Conservation (phyloP, 2,888 invertebrate genomes). For the Plebejus melissa region DNA sequence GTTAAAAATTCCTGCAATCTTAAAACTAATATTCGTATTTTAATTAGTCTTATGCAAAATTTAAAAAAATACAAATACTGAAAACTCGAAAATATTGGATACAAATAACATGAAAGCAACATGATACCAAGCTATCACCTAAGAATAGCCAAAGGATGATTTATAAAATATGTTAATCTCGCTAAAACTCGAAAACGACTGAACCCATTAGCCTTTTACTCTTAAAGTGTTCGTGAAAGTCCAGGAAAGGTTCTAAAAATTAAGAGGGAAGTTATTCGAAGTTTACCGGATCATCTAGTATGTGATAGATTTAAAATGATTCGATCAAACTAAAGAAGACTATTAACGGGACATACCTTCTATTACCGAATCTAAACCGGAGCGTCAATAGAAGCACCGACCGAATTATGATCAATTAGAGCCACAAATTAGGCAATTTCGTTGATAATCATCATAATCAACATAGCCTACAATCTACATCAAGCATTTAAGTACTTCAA, state of each 20-base stretch:
- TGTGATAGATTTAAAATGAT: neutral
- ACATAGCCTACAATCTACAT: neutral
- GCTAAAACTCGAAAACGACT: too few relatives aligned
- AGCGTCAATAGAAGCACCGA: neutral
- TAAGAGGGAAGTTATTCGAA: too few relatives aligned
- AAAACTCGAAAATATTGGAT: too few relatives aligned
- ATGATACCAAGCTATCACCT: too few relatives aligned
- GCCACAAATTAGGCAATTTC: slow-evolving; percentile 2
- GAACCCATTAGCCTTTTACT: too few relatives aligned
- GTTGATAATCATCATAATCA: slow-evolving; percentile 17
- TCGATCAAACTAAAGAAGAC: neutral
- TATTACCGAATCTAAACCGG: neutral
- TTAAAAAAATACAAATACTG: neutral
- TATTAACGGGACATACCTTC: neutral
- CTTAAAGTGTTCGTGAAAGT: too few relatives aligned
- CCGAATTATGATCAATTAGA: slow-evolving; percentile 21
- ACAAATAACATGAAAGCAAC: too few relatives aligned
- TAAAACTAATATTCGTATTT: neutral
- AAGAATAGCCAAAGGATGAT: neutral
- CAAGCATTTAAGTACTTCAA: neutral
- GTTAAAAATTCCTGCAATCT: too few relatives aligned
- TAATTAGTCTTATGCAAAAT: neutral
- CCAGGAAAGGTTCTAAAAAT: too few relatives aligned
- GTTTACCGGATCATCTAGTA: too few relatives aligned
- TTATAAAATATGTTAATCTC: too few relatives aligned